phyloP scores from a whole-genome alignment of 2,797 vertebrate species.

The Pseudomugil tenellus region DNA sequence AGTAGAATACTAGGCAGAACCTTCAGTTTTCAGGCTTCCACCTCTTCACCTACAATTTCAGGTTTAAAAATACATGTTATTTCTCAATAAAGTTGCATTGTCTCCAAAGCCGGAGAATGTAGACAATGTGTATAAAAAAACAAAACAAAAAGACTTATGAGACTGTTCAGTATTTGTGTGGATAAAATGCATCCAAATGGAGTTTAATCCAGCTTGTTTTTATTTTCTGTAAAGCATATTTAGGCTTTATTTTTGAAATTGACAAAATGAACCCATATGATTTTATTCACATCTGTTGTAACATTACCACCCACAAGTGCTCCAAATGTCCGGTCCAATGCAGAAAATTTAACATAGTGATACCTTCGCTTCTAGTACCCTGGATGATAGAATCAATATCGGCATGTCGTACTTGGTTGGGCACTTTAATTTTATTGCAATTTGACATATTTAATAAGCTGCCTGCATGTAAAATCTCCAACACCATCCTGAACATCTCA shows the following conservation, averaged over 20 bases:
- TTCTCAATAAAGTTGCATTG: too few relatives aligned
- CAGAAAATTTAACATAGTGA: background rate
- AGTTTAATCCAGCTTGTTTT: background rate
- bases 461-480: background rate
- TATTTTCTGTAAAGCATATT: background rate
- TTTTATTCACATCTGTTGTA: background rate
- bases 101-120: too few relatives aligned
- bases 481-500: conserved; percentile 13
- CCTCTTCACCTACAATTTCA: background rate
- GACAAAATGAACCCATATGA: too few relatives aligned
- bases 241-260: too few relatives aligned
- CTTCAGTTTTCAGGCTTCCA: background rate
- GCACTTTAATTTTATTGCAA: conserved; percentile 9
- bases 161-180: too few relatives aligned
- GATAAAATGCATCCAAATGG: too few relatives aligned
- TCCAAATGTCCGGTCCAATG: background rate
- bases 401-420: background rate
- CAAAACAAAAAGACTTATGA: too few relatives aligned
- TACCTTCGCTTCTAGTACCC: too few relatives aligned
- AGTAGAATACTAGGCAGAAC: background rate
- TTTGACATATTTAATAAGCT: background rate
- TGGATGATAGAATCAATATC: too few relatives aligned
- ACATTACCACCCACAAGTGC: background rate
- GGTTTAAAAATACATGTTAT: too few relatives aligned
- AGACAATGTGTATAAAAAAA: too few relatives aligned